Base-by-base conservation (phyloP, 2,888 invertebrate species). In the Dorcus parallelipipedus region DNA sequence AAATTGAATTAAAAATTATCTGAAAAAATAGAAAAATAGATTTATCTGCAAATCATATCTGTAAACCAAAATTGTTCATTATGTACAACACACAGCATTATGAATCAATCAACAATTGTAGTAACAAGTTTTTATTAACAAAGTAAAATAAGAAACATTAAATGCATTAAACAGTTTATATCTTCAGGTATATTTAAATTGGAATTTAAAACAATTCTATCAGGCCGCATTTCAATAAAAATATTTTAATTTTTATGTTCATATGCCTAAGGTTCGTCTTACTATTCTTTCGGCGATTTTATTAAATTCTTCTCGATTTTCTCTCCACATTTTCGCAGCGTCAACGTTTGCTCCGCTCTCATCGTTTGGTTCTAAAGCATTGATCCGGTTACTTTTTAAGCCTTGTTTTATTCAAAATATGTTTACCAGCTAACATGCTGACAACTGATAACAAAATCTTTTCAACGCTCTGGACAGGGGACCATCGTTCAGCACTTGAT, bases 331-430 rank as follows among this genome's bases (percentile, higher is more conserved):
- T 81, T 97, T 98, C 0, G 97, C 97, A 7, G 99, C 99, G 79
- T 98, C 98, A 0, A 99, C 98, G 80, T 99, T 99, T 0, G 99
- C 99, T 9, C 97, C 97, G 73, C 97, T 97, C 79, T 99, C 98
- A 75, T 98, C 98, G 78, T 99, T 99, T 1, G 99, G 98, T 78
- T 99, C 98, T 89, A 76, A 43, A 78, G 76, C 41, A 58, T 23
- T 9, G 20, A 38, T 14, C 9, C 49, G 33, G 10, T 3, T 39
- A 38, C 8, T 7, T 49, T 49, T 38, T 3, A 14, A 6, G 9
- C 9, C 20, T 10, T 48, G 50, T 42, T 17, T 20, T 23, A 52
- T 40, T n/a, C 33, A 14, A 59, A 51, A 10, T 56, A 7, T 1
- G 26, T 55, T 76, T 75, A 90, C 90, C 90, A 65, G 99, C 98